Conservation (phyloP, 2,113 vertebrate species). For the Synchiropus splendidus region DNA sequence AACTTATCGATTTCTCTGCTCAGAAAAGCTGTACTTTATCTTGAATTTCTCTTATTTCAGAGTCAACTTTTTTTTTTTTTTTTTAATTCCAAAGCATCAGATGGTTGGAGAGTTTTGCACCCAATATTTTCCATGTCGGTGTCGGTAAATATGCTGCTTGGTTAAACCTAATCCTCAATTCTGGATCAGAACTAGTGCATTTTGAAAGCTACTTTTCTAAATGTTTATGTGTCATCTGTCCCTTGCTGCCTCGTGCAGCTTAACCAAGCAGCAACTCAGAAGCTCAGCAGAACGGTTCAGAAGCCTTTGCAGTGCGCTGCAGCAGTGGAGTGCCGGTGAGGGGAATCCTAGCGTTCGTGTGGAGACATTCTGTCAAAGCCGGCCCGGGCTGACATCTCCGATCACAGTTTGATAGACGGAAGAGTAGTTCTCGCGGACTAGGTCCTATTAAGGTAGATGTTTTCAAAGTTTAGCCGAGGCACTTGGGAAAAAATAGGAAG, state of each 20-base stretch:
- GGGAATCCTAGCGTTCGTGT: slow-evolving; percentile 57
- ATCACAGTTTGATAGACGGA: slow-evolving; percentile 69
- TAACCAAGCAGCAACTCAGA: slow-evolving; percentile 52
- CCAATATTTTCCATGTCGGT: no score
- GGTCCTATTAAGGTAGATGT: slow-evolving; percentile 72
- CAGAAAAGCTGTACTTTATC: no score
- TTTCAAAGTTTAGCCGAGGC: slow-evolving; percentile 65
- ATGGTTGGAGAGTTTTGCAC: no score
- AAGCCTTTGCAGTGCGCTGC: no score
- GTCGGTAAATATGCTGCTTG: no score
- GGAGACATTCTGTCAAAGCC: slow-evolving; percentile 67
- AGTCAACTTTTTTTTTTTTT: no score
- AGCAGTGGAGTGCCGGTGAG: slow-evolving; percentile 47
- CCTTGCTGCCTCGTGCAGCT: slow-evolving; percentile 54
- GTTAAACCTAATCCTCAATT: neutral
- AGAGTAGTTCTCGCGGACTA: slow-evolving; percentile 58
- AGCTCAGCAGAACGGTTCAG: no score
- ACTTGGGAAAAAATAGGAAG: slow-evolving; percentile 73
- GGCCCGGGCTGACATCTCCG: slow-evolving; percentile 57
- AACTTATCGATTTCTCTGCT: no score
- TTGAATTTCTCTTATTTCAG: no score
- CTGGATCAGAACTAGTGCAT: slow-evolving; percentile 16
- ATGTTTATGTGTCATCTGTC: slow-evolving; percentile 59
- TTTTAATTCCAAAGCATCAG: no score
- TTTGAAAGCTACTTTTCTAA: slow-evolving; percentile 47